These are phyloP conservation scores for Hormiphora californensis DNA, from an alignment of 37 sponge, comb jelly and placozoan genomes.

Conservation along the genomic window DNA sequence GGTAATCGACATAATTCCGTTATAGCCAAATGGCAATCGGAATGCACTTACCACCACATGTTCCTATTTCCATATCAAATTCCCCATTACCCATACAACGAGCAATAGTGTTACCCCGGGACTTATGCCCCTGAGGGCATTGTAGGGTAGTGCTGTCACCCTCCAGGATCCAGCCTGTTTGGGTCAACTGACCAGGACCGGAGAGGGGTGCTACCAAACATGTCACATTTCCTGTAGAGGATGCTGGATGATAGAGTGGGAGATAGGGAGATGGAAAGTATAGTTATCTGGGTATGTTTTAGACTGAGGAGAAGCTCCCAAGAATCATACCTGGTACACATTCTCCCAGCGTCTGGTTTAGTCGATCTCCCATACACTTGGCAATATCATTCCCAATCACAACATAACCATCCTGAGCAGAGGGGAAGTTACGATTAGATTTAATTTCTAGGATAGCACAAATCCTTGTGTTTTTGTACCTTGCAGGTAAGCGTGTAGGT, in stretches of 20 bases:
- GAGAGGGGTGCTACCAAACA: no score
- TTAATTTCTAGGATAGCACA: neutral
- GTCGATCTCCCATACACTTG: neutral
- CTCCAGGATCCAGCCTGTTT: no score
- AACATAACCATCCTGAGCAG: neutral
- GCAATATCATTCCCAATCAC: neutral
- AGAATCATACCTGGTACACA: no score
- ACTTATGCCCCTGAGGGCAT: neutral
- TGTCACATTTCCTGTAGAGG: no score
- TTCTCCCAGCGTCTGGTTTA: neutral
- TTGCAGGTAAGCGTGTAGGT: neutral
- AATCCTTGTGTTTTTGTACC: neutral
- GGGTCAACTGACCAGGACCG: no score
- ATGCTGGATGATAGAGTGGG: no score
- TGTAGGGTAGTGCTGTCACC: neutral
- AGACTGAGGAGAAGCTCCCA: no score
- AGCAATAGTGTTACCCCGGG: neutral
- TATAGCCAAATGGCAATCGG: no score
- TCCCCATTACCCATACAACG: neutral
- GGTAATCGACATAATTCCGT: no score
- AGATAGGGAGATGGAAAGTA: no score
- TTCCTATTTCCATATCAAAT: neutral
- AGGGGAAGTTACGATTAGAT: neutral
- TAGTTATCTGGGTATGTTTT: no score
- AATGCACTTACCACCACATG: no score